Evolutionary conservation across 1,140 invertebrate genomes (phyloP).

Genomic region (Pseudobourletiella spinata): DNA sequence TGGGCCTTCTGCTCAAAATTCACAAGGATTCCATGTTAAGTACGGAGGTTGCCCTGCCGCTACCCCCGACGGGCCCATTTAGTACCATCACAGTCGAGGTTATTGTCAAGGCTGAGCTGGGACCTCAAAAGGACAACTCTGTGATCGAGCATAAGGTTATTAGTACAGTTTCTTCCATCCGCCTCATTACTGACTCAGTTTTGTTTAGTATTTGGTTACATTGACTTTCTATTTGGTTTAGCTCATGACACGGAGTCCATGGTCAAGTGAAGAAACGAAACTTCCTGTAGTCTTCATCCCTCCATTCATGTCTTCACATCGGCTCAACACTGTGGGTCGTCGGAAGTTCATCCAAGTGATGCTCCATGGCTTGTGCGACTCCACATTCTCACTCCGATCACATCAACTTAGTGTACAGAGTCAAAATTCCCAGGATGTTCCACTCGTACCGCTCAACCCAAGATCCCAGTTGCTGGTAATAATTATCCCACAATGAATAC

Average conservation of each 20-base stretch:
- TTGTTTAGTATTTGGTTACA: constrained; percentile 10
- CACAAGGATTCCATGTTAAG: constrained; percentile 27
- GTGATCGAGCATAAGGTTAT: constrained; percentile 61
- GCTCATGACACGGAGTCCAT: constrained; percentile 61
- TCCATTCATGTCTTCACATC: constrained; percentile 66
- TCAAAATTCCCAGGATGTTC: constrained; percentile 44
- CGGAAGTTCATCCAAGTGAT: constrained; percentile 71
- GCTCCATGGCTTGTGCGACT: constrained; percentile 56
- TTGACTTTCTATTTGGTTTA: no score
- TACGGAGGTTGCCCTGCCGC: constrained; percentile 51
- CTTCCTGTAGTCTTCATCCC: constrained; percentile 67
- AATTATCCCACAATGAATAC: no score
- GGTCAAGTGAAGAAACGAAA: constrained; percentile 56
- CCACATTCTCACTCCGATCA: constrained; percentile 49
- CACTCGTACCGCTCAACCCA: constrained; percentile 56
- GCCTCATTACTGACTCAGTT: not conserved
- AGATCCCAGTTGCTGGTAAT: constrained; percentile 34
- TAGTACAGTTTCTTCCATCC: not conserved
- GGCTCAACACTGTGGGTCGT: constrained; percentile 68
- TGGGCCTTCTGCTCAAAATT: constrained; percentile 43
- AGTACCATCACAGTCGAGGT: constrained; percentile 53
- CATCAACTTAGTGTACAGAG: constrained; percentile 46
- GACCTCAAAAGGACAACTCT: constrained; percentile 54
- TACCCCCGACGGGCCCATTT: constrained; percentile 60
- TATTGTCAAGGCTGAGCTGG: constrained; percentile 59